A percentile compares a stretch with the other conserved stretches of the same genome.
phyloP scores from a whole-genome alignment of 2,797 vertebrate species.

The Crax fasciolata region DNA sequence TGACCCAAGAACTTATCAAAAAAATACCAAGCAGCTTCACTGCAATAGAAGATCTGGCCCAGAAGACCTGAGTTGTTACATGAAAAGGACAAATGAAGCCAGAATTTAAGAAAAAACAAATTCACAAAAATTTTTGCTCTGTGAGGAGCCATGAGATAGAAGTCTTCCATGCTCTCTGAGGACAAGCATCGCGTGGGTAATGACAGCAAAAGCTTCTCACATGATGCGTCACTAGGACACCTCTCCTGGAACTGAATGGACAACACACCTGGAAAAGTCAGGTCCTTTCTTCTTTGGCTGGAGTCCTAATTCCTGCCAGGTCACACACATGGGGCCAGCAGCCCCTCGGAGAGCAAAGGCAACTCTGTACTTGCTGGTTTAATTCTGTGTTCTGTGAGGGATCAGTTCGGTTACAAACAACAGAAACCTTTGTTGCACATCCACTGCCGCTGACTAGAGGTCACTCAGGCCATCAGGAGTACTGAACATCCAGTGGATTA shows the following conservation, averaged over 20 bases:
- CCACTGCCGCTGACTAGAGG: neutral
- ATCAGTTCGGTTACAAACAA: neutral
- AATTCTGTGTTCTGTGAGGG: neutral
- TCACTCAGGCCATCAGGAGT: neutral
- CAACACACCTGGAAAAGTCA: neutral
- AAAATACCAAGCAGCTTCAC: neutral
- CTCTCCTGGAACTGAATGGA: neutral
- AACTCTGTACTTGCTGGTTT: neutral
- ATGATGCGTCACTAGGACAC: neutral
- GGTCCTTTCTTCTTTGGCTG: neutral
- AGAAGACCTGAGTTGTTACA: rapidly evolving
- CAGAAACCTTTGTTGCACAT: neutral
- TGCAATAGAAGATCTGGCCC: neutral
- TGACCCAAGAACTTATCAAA: neutral
- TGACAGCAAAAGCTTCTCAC: neutral
- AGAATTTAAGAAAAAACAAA: neutral
- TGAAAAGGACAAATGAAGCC: neutral
- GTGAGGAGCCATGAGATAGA: rapidly evolving
- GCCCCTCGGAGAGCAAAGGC: neutral
- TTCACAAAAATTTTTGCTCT: neutral
- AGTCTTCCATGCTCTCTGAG: neutral
- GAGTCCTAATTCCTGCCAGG: neutral
- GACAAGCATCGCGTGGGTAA: neutral
- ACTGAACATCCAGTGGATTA: neutral
- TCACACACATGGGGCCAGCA: neutral